A percentile compares a stretch with the other conserved stretches of the same genome.
Conservation (phyloP, 2,888 invertebrate species). For the Synanthedon andrenaeformis region DNA sequence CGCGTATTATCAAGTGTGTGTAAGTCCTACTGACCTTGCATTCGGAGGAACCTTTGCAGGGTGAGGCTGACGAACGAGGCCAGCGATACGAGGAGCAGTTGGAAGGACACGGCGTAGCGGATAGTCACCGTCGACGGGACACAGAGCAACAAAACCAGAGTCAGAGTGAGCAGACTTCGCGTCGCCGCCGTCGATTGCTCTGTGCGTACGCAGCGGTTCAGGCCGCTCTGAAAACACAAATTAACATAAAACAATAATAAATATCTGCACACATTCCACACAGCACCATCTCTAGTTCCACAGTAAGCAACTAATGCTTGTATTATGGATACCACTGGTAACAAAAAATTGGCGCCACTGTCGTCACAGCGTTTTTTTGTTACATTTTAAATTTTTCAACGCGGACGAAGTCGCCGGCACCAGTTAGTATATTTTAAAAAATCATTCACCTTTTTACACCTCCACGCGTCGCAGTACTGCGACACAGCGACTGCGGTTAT, state of each 20-base stretch:
- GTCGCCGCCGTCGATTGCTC: conserved; percentile 39
- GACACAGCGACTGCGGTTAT: conserved; percentile 22
- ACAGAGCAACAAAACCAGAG: conserved; percentile 16
- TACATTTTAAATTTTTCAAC: too few species aligned
- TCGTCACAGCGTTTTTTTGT: too few species aligned
- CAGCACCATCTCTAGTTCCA: too few species aligned
- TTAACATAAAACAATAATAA: too few species aligned
- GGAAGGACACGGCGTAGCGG: conserved; percentile 33
- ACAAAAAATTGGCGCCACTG: too few species aligned
- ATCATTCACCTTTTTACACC: conserved; percentile 5
- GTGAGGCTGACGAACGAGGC: conserved; percentile 25
- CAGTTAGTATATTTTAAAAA: too few species aligned
- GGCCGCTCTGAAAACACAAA: conserved; percentile 25
- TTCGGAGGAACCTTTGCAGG: conserved; percentile 20
- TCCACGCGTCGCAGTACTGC: conserved; percentile 29
- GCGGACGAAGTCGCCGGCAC: too few species aligned
- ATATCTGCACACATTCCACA: too few species aligned
- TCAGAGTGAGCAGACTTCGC: conserved; percentile 16
- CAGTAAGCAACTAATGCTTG: too few species aligned
- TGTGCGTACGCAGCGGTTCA: conserved; percentile 37
- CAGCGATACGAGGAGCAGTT: conserved; percentile 27
- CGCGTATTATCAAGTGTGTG: too few species aligned
- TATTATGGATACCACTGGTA: too few species aligned
- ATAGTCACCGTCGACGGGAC: conserved; percentile 18
- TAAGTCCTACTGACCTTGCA: conserved; percentile 34